Evolutionary conservation across 2,113 vertebrate genomes (phyloP).

Genomic region (Synchiropus splendidus): DNA sequence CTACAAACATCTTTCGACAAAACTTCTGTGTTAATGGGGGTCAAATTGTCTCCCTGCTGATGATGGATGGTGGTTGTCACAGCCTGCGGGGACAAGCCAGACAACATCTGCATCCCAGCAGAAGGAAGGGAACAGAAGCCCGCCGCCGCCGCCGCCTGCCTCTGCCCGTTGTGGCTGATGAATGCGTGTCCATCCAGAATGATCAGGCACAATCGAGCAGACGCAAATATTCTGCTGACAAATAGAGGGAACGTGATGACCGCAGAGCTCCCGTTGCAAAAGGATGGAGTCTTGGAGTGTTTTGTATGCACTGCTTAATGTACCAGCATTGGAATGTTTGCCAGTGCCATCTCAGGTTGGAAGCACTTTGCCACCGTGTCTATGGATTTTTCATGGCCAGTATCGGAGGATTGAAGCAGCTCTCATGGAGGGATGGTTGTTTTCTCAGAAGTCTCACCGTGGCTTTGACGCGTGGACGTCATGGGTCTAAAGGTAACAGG

Average conservation of each 20-base stretch:
- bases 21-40: conserved; percentile 9
- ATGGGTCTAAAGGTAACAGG: too few species aligned
- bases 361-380: conserved; percentile 10
- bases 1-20: conserved; percentile 3
- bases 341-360: too few species aligned
- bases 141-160: background rate
- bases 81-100: conserved; percentile 5
- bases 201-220: conserved; percentile 9
- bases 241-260: background rate
- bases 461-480: too few species aligned
- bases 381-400: conserved; percentile 47
- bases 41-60: conserved; percentile 12
- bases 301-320: too few species aligned
- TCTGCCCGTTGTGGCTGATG: too few species aligned
- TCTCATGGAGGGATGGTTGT: too few species aligned
- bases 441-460: too few species aligned
- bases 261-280: too few species aligned
- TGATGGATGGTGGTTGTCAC: conserved; percentile 10
- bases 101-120: conserved; percentile 26
- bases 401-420: too few species aligned
- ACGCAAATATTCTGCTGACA: conserved; percentile 7
- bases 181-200: conserved; percentile 11
- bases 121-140: conserved; percentile 3
- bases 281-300: too few species aligned
- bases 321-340: too few species aligned